Evolutionary conservation across 2,113 vertebrate species (phyloP).

Genomic region (Copsychus sechellarum): DNA sequence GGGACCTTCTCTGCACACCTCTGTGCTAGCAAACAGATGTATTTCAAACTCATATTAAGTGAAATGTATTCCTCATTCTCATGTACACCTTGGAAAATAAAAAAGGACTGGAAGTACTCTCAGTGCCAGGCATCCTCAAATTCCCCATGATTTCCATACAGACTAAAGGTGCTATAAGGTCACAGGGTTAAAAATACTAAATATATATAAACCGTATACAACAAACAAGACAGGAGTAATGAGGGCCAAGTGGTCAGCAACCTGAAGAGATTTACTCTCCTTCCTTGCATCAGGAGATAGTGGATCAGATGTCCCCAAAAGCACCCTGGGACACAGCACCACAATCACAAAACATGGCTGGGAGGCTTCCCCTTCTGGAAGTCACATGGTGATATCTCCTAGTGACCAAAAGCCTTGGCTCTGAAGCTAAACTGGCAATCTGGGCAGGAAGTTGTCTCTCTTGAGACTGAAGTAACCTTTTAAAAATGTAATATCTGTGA

Average conservation of each 20-base stretch:
- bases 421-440: not conserved
- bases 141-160: rapidly evolving
- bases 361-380: not conserved
- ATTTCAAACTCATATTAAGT: not conserved
- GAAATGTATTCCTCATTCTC: not conserved
- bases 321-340: not conserved
- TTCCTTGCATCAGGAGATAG: not conserved
- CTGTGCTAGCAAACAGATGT: not conserved
- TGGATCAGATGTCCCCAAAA: not conserved
- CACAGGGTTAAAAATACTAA: not conserved
- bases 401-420: not conserved
- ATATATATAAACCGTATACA: not conserved
- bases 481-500: not conserved
- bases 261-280: not conserved
- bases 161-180: not conserved
- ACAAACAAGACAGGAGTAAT: not conserved
- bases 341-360: rapidly evolving
- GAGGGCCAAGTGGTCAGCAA: not conserved
- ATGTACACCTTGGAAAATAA: not conserved
- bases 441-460: not conserved
- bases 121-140: not conserved
- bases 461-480: not conserved
- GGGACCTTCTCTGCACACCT: not conserved
- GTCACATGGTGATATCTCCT: rapidly evolving
- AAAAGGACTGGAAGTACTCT: not conserved